Evolutionary conservation across 2,888 invertebrate genomes (phyloP).

Genomic region (Cryptocephalus moraei): DNA sequence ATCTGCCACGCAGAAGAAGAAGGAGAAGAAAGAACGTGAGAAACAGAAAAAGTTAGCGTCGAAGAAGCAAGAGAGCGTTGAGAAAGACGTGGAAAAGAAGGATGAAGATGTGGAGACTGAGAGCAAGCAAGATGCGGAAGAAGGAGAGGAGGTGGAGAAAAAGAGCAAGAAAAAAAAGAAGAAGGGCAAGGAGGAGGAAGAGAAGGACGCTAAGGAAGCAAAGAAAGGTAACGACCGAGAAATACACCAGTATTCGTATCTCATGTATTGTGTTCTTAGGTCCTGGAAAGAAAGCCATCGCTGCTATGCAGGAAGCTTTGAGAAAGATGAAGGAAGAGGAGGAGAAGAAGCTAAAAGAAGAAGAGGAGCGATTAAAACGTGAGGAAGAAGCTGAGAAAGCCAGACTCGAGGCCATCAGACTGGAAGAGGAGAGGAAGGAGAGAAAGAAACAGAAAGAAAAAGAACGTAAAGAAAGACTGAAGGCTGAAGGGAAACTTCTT

Average conservation of each 20-base stretch:
- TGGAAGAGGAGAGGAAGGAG: slow-evolving; percentile 75
- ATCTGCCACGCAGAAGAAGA: slow-evolving; percentile 80
- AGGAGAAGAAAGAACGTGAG: slow-evolving; percentile 78
- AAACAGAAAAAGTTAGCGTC: slow-evolving; percentile 64
- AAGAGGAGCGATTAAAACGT: slow-evolving; percentile 77
- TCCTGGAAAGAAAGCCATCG: slow-evolving; percentile 76
- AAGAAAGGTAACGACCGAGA: slow-evolving; percentile 41
- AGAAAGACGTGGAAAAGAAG: slow-evolving; percentile 39
- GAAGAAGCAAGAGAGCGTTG: slow-evolving; percentile 31
- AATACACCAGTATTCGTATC: too few relatives aligned
- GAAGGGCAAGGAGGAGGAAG: slow-evolving; percentile 25
- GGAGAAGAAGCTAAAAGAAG: slow-evolving; percentile 60
- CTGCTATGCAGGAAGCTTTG: slow-evolving; percentile 87
- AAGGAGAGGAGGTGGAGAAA: slow-evolving; percentile 21
- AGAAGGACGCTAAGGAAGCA: slow-evolving; percentile 37
- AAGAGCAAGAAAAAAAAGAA: slow-evolving; percentile 26
- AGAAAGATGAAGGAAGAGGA: slow-evolving; percentile 84
- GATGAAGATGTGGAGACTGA: slow-evolving; percentile 31
- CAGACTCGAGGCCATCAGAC: slow-evolving; percentile 57
- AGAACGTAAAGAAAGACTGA: slow-evolving; percentile 82
- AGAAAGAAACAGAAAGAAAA: slow-evolving; percentile 86
- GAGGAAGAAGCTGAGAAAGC: slow-evolving; percentile 69
- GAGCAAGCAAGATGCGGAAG: slow-evolving; percentile 46
- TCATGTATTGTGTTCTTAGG: slow-evolving; percentile 38
- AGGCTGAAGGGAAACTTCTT: slow-evolving; percentile 91